These are phyloP conservation scores for Apus apus DNA, from an alignment of 2,113 vertebrate genomes.

Conservation along the genomic window DNA sequence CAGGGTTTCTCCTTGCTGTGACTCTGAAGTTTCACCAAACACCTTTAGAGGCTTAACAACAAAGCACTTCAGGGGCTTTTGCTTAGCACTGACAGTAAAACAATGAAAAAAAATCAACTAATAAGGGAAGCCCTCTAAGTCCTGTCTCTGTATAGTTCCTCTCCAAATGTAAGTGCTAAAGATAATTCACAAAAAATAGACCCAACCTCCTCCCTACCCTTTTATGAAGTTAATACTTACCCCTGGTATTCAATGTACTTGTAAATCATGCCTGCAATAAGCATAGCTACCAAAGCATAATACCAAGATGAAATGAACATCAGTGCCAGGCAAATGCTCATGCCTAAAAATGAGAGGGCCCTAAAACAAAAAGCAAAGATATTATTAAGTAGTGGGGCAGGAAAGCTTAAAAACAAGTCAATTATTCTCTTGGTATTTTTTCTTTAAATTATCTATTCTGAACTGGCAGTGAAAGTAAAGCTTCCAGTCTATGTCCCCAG, in stretches of 20 bases:
- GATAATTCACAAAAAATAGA: not conserved
- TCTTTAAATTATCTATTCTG: not conserved
- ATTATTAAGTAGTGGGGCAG: not conserved
- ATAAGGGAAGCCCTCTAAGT: not conserved
- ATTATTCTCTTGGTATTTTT: not conserved
- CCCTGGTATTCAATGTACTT: slow-evolving; percentile 99
- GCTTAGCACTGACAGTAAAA: not conserved
- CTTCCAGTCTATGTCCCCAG: not conserved
- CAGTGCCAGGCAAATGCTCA: slow-evolving; percentile 96
- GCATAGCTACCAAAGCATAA: slow-evolving; percentile 96
- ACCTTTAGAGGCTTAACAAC: not conserved
- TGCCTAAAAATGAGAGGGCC: slow-evolving; percentile 95
- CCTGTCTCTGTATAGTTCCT: not conserved
- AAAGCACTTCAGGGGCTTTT: not conserved
- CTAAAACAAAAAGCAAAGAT: slow-evolving; percentile 67
- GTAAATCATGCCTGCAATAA: slow-evolving; percentile 99
- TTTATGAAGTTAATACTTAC: slow-evolving; percentile 75
- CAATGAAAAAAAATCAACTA: not conserved
- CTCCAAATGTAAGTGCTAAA: not conserved
- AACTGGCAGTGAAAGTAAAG: not conserved
- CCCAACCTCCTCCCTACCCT: not conserved
- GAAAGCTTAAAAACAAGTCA: not conserved
- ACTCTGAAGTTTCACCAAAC: not conserved
- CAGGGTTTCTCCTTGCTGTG: not conserved
- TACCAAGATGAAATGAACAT: slow-evolving; percentile 99